These are phyloP conservation scores for Anthopleura xanthogrammica DNA, from an alignment of 92 coral and sea anemone species.

Conservation along the genomic window DNA sequence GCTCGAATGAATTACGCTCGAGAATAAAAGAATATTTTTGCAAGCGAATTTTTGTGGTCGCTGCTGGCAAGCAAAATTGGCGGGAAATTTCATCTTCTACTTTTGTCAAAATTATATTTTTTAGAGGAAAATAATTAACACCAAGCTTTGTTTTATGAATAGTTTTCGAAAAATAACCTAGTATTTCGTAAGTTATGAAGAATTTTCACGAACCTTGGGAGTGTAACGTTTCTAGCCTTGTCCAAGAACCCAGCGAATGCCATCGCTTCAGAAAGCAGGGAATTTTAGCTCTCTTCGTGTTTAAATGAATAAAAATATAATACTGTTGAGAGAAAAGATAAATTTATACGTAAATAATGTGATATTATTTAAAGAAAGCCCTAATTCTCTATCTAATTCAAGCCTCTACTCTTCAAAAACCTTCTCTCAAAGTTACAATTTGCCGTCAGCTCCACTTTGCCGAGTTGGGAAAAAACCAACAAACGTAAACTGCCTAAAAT, in stretches of 20 bases:
- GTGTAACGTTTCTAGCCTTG: background rate
- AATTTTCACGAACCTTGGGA: background rate
- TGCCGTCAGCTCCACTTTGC: background rate
- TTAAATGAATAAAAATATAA: background rate
- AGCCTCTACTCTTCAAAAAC: background rate
- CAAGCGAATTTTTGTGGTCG: no score
- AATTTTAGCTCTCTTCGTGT: background rate
- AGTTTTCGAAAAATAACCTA: background rate
- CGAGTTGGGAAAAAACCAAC: background rate
- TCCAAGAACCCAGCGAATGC: background rate
- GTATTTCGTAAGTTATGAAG: background rate
- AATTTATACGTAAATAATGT: background rate
- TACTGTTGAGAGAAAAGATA: background rate
- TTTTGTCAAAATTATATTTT: background rate
- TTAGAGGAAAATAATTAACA: background rate
- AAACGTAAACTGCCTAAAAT: background rate
- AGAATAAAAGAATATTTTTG: no score
- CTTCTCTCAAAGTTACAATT: background rate
- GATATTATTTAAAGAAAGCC: background rate
- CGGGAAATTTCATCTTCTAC: background rate
- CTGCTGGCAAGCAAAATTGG: background rate
- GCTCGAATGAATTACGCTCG: no score
- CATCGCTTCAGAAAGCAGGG: background rate
- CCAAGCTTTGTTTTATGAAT: background rate
- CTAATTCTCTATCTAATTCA: no score